These are phyloP conservation scores for Sus scrofa DNA, from an alignment of 2,113 vertebrate genomes.

Conservation along the genomic window DNA sequence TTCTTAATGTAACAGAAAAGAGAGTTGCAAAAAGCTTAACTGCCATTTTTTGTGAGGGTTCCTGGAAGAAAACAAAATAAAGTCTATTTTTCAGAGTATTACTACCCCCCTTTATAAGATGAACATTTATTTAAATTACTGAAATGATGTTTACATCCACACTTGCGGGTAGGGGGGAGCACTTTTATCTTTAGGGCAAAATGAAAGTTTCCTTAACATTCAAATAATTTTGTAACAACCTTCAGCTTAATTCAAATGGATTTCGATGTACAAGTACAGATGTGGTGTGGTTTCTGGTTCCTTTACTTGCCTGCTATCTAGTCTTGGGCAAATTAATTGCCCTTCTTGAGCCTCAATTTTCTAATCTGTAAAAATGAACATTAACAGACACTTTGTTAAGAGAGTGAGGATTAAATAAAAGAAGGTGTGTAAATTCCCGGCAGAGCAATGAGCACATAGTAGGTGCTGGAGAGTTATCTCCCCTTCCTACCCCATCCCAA, in stretches of 20 bases:
- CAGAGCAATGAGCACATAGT: neutral
- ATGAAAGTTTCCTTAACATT: neutral
- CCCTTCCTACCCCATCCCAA: rapidly evolving
- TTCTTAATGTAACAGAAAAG: neutral
- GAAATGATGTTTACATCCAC: neutral
- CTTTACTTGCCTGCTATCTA: neutral
- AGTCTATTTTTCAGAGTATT: neutral
- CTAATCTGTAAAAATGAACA: neutral
- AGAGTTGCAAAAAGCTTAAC: neutral
- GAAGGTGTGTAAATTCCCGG: neutral
- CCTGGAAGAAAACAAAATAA: neutral
- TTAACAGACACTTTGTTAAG: neutral
- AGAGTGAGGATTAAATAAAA: neutral
- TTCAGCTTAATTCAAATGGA: neutral
- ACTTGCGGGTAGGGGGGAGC: rapidly evolving
- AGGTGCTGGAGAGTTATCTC: no score
- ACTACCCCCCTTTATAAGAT: neutral
- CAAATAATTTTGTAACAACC: neutral
- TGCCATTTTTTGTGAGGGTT: neutral
- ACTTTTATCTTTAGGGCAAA: neutral
- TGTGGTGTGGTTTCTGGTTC: neutral
- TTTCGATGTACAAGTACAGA: neutral
- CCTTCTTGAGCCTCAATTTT: neutral
- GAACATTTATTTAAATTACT: neutral
- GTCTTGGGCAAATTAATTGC: neutral